These are phyloP conservation scores for Drosophila azteca DNA, from an alignment of 1,140 invertebrate genomes.

Conservation along the genomic window DNA sequence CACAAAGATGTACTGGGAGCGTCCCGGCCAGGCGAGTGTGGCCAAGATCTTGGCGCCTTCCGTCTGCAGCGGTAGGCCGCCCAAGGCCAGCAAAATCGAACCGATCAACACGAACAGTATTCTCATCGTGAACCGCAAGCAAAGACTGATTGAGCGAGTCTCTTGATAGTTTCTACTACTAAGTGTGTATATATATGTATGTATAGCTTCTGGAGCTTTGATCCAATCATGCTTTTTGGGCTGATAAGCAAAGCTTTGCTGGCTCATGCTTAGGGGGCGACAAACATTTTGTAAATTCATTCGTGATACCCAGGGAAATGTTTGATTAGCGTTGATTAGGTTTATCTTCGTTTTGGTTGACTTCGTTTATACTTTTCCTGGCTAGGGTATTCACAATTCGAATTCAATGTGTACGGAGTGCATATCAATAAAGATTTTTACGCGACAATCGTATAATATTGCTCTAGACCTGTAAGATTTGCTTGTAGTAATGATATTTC, in stretches of 20 bases:
- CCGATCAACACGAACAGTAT: conserved; percentile 6
- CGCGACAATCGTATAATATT: not conserved
- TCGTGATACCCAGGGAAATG: too few species aligned
- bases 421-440: too few species aligned
- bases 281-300: conserved; percentile 16
- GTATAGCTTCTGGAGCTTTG: conserved; percentile 21
- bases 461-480: not conserved
- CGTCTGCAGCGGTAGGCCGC: conserved; percentile 15
- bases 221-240: too few species aligned
- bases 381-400: not conserved
- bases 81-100: conserved; percentile 28
- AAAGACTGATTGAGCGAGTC: conserved; percentile 5
- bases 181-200: not conserved
- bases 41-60: conserved; percentile 71
- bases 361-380: not conserved
- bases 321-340: not conserved
- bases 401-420: too few species aligned
- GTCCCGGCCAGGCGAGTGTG: conserved; percentile 84
- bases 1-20: conserved; percentile 86
- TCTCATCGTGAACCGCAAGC: conserved; percentile 35
- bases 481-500: conserved; percentile 4
- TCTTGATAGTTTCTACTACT: not conserved
- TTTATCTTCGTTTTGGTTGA: not conserved
- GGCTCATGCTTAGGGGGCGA: conserved; percentile 33
- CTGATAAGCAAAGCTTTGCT: not conserved